Evolutionary conservation across 2,113 vertebrate species (phyloP).

Genomic region (Riparia riparia): DNA sequence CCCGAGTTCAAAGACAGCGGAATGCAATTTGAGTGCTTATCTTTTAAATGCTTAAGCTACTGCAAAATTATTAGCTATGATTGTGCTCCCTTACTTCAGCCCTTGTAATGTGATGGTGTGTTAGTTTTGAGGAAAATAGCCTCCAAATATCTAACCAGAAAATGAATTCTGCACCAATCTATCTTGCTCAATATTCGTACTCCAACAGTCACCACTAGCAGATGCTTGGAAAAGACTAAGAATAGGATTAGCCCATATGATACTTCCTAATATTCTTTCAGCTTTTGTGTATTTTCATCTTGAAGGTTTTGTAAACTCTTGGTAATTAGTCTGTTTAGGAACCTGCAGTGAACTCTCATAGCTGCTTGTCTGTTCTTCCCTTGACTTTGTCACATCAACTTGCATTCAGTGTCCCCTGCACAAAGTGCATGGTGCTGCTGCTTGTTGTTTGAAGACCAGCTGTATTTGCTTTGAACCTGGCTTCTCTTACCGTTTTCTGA

Average conservation of each 20-base stretch:
- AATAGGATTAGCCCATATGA: not conserved
- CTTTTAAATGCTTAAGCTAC: not conserved
- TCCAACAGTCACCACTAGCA: not conserved
- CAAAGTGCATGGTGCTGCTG: not conserved
- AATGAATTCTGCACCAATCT: not conserved
- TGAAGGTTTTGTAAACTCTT: not conserved
- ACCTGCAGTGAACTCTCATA: not conserved
- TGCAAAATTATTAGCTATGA: not conserved
- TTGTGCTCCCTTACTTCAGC: not conserved
- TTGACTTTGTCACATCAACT: not conserved
- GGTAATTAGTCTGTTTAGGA: not conserved
- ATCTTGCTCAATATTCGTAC: accelerated
- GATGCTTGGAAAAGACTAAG: not conserved
- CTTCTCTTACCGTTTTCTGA: not conserved
- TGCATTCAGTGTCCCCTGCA: not conserved
- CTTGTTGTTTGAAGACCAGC: not conserved
- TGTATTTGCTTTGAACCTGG: not conserved
- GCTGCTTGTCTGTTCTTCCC: not conserved
- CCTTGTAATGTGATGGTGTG: not conserved
- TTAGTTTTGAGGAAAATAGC: not conserved
- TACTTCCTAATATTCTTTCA: not conserved
- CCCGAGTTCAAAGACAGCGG: not conserved
- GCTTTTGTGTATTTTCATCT: not conserved
- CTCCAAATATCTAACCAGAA: not conserved
- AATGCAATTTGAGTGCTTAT: not conserved